Conservation (phyloP, 2,113 vertebrate species). For the Oxyruncus cristatus region DNA sequence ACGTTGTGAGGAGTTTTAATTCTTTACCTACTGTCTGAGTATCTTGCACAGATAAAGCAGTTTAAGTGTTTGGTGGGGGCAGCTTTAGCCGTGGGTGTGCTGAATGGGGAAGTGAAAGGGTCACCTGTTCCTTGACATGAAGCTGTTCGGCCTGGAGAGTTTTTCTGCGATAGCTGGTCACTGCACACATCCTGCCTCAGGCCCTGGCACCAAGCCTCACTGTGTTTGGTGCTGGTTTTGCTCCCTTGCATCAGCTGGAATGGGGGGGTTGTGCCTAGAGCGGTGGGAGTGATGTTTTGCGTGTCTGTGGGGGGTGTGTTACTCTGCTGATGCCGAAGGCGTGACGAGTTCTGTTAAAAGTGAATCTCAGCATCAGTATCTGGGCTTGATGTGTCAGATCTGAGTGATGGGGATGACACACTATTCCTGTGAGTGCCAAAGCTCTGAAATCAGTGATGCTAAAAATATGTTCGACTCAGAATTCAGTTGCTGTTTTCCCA, state of each 20-base stretch:
- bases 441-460: neutral
- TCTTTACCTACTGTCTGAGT: neutral
- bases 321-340: neutral
- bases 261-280: neutral
- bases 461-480: neutral
- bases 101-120: neutral
- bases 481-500: neutral
- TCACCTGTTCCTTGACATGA: neutral
- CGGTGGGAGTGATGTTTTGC: neutral
- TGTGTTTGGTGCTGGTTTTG: neutral
- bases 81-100: neutral
- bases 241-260: neutral
- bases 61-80: neutral
- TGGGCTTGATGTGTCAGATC: neutral
- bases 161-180: neutral
- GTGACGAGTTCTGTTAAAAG: neutral
- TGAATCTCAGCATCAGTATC: neutral
- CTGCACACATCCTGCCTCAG: neutral
- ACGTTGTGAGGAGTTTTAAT: neutral
- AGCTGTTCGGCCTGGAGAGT: neutral
- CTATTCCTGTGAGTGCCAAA: neutral
- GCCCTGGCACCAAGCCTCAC: neutral
- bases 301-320: neutral
- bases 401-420: neutral
- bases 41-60: rapidly evolving